Percentiles rank a stretch among this genome's conserved stretches.
phyloP scores from a whole-genome alignment of 2,113 vertebrate genomes.

The Phyllostomus hastatus region DNA sequence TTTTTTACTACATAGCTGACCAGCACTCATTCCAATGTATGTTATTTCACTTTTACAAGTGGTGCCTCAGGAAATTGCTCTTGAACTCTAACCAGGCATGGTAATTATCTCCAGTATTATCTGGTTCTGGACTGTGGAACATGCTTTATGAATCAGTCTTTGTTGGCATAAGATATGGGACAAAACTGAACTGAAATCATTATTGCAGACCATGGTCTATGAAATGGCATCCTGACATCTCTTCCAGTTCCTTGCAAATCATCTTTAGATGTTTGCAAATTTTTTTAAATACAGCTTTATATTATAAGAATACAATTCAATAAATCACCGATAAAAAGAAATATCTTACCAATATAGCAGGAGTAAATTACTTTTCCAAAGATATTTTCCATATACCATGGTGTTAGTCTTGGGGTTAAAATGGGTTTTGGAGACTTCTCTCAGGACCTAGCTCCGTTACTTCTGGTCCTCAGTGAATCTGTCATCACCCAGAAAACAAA shows the following conservation, averaged over 20 bases:
- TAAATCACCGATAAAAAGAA: conserved; percentile 4
- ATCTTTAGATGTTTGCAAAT: neutral
- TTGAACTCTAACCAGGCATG: conserved; percentile 62
- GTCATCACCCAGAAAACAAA: conserved; percentile 21
- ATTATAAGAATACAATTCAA: neutral
- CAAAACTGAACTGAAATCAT: conserved; percentile 58
- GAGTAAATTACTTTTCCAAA: conserved; percentile 33
- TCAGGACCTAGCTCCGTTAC: neutral
- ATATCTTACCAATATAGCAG: conserved; percentile 3
- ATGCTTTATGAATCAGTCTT: conserved; percentile 68
- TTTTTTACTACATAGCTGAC: neutral
- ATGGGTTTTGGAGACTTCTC: neutral
- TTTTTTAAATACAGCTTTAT: neutral
- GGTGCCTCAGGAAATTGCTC: conserved; percentile 71
- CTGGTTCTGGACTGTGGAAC: conserved; percentile 56
- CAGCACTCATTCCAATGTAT: neutral
- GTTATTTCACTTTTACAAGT: conserved; percentile 65
- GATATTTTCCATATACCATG: neutral
- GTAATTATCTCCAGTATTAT: conserved; percentile 58
- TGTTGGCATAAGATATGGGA: conserved; percentile 52
- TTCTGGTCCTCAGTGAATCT: neutral
- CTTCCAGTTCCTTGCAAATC: conserved; percentile 61
- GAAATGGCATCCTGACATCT: conserved; percentile 43
- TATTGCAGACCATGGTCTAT: conserved; percentile 48
- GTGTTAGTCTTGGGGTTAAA: neutral